Base-by-base conservation (phyloP, 2,797 vertebrate species). In the Peromyscus melanophrys region DNA sequence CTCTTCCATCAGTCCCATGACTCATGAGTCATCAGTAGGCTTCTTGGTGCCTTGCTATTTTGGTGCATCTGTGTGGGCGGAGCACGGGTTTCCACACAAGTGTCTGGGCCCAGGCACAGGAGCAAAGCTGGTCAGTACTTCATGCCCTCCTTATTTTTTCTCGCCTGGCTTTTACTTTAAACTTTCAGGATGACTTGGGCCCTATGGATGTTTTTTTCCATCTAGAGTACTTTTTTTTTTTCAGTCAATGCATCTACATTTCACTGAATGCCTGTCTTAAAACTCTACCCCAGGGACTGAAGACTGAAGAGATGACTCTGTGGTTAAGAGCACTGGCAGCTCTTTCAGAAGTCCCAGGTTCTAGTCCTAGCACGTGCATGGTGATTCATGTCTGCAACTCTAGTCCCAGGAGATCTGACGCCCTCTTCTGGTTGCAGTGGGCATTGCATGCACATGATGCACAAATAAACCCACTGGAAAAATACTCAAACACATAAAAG, bases 101-200 rank as follows among this genome's bases (percentile, higher is more conserved):
- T 37, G 46, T 16, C 31, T 73, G 31, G 65, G 11, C 34, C 4
- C 16, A 59, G 43, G 4, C 27, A 29, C 0, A 40, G 63, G 37
- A 49, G 19, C 59, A 52, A 67, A 83, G 6, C 59, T 88, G 16
- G 31, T 43, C 82, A 83, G 13, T 6, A 6, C 34, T 80, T 75
- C 17, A 67, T 43, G 69, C 3, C 37, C n/a, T 14, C 34, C 14
- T 84, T 94, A 49, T 4, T 90, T 90, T 76, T 94, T 43, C 55
- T 93, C 17, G 75, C 34, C 31, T 1, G 40, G n/a, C 4, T 61
- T 57, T 89, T 71, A 57, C 65, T 59, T 67, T 67, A 85, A 89
- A 86, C 49, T 93, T 92, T 83, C 78, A 75, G 83, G 34, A 55
- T 86, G 65, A 86, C 57, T 73, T 92, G 13, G 13, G 16, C 12